Evolutionary conservation across 2,888 invertebrate species (phyloP).

Genomic region (Trachelus stipa): DNA sequence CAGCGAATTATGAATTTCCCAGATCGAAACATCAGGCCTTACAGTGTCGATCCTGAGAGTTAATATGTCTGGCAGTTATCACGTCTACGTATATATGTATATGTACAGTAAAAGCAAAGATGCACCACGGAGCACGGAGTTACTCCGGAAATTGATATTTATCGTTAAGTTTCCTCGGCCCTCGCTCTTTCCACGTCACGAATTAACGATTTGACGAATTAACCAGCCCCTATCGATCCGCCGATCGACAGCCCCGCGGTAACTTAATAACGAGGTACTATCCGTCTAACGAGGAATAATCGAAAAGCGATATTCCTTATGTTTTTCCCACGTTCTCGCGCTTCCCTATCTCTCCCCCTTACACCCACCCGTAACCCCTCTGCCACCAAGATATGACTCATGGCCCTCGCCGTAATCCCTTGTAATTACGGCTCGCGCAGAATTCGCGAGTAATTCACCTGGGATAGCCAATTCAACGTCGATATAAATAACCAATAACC

Average conservation of each 20-base stretch:
- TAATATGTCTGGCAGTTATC: background rate
- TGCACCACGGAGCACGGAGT: background rate
- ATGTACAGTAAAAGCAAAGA: background rate
- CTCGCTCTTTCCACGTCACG: background rate
- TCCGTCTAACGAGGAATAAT: slow-evolving; percentile 28
- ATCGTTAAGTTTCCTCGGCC: background rate
- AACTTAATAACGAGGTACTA: background rate
- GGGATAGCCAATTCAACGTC: slow-evolving; percentile 29
- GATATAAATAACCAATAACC: slow-evolving; percentile 44
- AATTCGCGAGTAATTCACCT: slow-evolving; percentile 41
- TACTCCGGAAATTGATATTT: background rate
- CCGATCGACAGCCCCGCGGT: background rate
- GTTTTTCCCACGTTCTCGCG: slow-evolving; percentile 32
- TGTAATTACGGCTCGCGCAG: slow-evolving; percentile 30
- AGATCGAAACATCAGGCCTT: background rate
- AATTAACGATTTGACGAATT: background rate
- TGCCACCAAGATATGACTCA: background rate
- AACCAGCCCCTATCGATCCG: background rate
- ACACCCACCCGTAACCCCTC: background rate
- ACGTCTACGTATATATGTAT: background rate
- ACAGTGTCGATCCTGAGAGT: background rate
- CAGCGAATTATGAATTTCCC: background rate
- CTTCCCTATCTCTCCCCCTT: slow-evolving; percentile 21
- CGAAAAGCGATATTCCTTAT: slow-evolving; percentile 30
- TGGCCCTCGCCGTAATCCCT: slow-evolving; percentile 24